phyloP scores from a whole-genome alignment of 2,113 vertebrate species.

The Athene noctua region DNA sequence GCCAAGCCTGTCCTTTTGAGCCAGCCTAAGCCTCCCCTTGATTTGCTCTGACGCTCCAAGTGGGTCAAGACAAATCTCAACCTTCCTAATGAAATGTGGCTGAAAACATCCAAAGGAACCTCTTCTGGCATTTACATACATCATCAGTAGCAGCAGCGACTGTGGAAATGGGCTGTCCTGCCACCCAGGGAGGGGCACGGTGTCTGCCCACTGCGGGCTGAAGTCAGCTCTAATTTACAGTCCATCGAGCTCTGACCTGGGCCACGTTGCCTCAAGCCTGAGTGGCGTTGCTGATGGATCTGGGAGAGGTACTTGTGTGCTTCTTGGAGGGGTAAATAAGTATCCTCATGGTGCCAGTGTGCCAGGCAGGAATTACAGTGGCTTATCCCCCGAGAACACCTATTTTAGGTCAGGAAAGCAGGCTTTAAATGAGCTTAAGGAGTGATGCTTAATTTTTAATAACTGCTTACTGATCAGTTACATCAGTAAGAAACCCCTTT shows the following conservation, averaged over 20 bases:
- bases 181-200: not conserved
- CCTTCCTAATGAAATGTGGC: not conserved
- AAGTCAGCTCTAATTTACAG: not conserved
- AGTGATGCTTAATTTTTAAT: not conserved
- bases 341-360: not conserved
- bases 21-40: not conserved
- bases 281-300: not conserved
- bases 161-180: not conserved
- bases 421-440: not conserved
- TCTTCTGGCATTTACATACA: not conserved
- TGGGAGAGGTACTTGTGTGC: not conserved
- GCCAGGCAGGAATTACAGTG: not conserved
- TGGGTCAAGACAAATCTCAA: not conserved
- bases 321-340: not conserved
- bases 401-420: not conserved
- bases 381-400: not conserved
- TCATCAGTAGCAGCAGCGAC: not conserved
- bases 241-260: not conserved
- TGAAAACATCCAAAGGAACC: not conserved
- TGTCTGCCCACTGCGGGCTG: not conserved
- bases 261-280: not conserved
- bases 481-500: not conserved
- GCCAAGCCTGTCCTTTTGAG: not conserved
- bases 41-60: not conserved
- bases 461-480: not conserved